Base-by-base conservation (phyloP, 2,797 vertebrate genomes). In the Pterois miles region DNA sequence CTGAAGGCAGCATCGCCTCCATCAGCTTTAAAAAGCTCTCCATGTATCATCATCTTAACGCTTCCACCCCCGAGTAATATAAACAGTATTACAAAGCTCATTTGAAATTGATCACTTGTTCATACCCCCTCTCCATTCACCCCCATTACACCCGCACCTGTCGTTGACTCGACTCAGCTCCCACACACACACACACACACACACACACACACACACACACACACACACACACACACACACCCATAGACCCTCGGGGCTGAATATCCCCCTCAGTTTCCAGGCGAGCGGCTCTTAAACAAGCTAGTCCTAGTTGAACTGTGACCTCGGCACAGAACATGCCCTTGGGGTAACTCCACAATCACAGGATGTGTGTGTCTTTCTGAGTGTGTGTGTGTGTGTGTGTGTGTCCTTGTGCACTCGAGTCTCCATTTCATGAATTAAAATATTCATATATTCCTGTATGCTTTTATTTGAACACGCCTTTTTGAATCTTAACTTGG, bases 201-300 rank as follows among this genome's bases (percentile, higher is more conserved):
- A 73, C 68, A 52, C 57, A 52, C 76, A 74, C 78, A 65, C 68
- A 54, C 62, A 63, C 75, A 69, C 56, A 71, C 77, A 56, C 82
- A 75, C 57, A 65, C 66, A 59, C 56, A 72, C 71, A 72, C 65
- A 25, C 18, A n/a, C 1, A 4, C 43, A 71, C 33, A 14, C 33
- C 31, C 36, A n/a, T 3, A 71, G 38, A 60, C 87, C 93, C 91
- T 71, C 64, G 59, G 83, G 93, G 87, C 88, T 87, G 43, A 78
- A 75, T 80, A 54, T 64, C 88, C 86, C 87, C 82, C 84, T 78
- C 83, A 59, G 82, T 81, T 90, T 92, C 80, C 87, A 91, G 86
- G 84, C 79, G 76, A 87, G 86, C 80, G 69, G 81, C 67, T 93
- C 92, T 95, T 91, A 91, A 94, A 88, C 94, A 94, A 91, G 92